Evolutionary conservation across 2,113 vertebrate genomes (phyloP), one percentile per base, ranked within the genome.

Genomic region (Toxotes chatareus): DNA sequence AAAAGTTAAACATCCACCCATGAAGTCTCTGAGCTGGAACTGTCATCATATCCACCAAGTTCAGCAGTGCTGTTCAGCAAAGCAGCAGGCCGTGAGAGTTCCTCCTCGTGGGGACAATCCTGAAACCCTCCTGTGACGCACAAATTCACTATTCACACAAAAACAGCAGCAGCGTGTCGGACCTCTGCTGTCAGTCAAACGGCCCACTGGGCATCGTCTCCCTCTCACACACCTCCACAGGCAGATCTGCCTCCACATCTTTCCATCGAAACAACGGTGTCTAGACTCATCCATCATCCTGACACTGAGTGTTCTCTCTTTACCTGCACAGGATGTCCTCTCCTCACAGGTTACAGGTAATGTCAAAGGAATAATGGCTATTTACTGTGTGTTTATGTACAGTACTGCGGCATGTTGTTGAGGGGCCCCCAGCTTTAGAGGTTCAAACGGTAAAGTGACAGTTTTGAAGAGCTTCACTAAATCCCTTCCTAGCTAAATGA

Each of bases 241-340:
- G 38, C 56, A 57, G 42, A 88, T 66, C 70, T 79, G 62, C 74
- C 82, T 77, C 71, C 80, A 71, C 73, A 76, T 84, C 79, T 74
- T 73, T 74, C 76, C 76, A 73, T 85, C 83, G 82, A 51, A 83
- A 86, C 84, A 85, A 76, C 65, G 55, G n/a, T 0, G 57, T 3
- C 38, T 3, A 7, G 56, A 64, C 87, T 89, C 79, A 85, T 90
- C 82, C 87, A 85, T 91, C 91, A 90, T 77, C 7, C 55, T 86
- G 83, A 78, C 76, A 77, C 80, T 46, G 44, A 53, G 63, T 72
- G 72, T 34, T 74, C 74, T 61, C 42, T 4, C 57, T 68, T 51
- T 71, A 80, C 73, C 53, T 77, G 56, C 71, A 85, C 82, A 87
- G 86, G 82, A 90, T 86, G 86, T 84, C 80, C 46, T 87, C n/a